Conservation (phyloP, 2,888 invertebrate genomes). For the Hylaea fasciaria region DNA sequence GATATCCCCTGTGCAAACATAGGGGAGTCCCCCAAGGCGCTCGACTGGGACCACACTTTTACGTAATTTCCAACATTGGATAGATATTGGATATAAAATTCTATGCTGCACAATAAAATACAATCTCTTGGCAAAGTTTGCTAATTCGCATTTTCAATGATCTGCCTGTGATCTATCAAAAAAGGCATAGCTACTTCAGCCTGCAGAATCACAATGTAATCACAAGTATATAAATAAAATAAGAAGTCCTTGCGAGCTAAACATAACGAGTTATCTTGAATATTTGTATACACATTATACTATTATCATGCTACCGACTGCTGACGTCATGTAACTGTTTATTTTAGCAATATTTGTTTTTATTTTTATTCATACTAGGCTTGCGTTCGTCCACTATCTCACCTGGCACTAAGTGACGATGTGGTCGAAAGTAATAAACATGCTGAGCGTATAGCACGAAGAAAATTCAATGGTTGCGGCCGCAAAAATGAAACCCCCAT, state of each 20-base stretch:
- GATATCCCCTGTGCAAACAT: slow-evolving; percentile 37
- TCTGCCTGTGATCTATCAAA: too few species aligned
- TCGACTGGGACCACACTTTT: slow-evolving; percentile 30
- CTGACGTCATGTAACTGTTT: neutral
- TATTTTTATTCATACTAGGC: neutral
- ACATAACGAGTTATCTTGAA: slow-evolving; percentile 5
- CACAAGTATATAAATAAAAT: neutral
- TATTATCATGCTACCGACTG: slow-evolving; percentile 4
- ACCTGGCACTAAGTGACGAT: too few species aligned
- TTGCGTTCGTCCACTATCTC: too few species aligned
- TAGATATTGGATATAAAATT: neutral
- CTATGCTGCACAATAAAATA: too few species aligned
- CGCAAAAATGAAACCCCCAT: too few species aligned
- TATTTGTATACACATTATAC: neutral
- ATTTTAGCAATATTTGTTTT: neutral
- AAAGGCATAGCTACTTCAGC: neutral
- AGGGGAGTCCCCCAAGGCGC: slow-evolving; percentile 37
- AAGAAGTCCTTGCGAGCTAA: neutral
- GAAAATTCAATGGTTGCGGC: too few species aligned
- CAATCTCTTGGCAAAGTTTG: too few species aligned
- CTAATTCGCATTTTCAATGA: too few species aligned
- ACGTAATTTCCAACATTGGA: slow-evolving; percentile 14
- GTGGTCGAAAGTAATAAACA: too few species aligned
- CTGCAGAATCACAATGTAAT: neutral
- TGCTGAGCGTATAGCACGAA: too few species aligned